Percentiles rank a stretch among this genome's conserved stretches.
Evolutionary conservation across 2,888 invertebrate genomes (phyloP).

Genomic region (Cerastis leucographa): DNA sequence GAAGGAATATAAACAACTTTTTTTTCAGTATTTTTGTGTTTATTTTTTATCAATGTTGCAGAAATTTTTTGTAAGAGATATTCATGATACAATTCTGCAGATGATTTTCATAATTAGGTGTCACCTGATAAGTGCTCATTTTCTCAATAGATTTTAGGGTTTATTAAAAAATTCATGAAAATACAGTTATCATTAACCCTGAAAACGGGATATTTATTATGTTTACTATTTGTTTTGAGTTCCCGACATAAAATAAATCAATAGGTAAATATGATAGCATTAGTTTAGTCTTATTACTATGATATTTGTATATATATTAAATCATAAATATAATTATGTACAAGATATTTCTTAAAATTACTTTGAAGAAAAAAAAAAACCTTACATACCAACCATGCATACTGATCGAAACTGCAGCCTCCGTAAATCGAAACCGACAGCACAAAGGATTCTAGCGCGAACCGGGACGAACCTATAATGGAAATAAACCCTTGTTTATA

Average conservation of each 20-base stretch:
- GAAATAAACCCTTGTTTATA: constrained; percentile 65
- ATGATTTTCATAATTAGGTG: neutral
- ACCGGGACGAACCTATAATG: constrained; percentile 28
- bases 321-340: neutral
- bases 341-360: neutral
- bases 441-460: constrained; percentile 30
- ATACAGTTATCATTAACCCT: no score
- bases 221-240: no score
- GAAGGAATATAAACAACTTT: no score
- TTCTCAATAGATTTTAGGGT: neutral
- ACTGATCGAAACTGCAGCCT: neutral
- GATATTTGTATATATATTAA: no score
- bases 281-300: no score
- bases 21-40: no score
- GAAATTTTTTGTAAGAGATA: neutral
- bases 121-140: neutral
- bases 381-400: no score
- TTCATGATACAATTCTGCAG: neutral
- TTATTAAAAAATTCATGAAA: neutral
- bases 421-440: constrained; percentile 2
- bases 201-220: no score
- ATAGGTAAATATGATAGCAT: no score
- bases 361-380: neutral
- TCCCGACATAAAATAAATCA: no score
- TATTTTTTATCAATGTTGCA: no score